phyloP scores from a whole-genome alignment of 2,888 invertebrate species.

The Diaperis boleti region DNA sequence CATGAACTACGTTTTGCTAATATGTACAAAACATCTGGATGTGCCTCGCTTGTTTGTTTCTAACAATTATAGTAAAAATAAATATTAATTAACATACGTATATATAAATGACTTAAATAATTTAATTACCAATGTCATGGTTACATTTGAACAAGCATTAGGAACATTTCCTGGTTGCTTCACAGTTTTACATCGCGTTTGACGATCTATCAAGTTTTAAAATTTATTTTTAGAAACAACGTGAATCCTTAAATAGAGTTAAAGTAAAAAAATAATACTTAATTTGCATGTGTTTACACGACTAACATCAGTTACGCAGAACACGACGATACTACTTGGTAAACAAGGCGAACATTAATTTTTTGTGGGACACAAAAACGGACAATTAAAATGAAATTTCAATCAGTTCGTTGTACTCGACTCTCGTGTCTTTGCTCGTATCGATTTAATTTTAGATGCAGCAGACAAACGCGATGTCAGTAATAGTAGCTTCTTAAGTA shows the following conservation, averaged over 20 bases:
- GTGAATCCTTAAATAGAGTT: neutral
- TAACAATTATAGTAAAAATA: too few species aligned
- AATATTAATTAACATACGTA: neutral
- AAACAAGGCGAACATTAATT: too few species aligned
- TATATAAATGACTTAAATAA: constrained; percentile 5
- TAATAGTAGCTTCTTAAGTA: neutral
- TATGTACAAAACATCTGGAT: too few species aligned
- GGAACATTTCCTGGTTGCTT: neutral
- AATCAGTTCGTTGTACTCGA: too few species aligned
- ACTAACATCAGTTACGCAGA: constrained; percentile 4
- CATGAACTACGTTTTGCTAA: too few species aligned
- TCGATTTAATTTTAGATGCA: too few species aligned
- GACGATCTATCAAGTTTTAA: too few species aligned
- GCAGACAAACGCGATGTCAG: neutral
- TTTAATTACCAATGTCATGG: constrained; percentile 24
- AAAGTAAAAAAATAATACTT: neutral
- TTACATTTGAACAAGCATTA: constrained; percentile 13
- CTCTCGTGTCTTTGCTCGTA: too few species aligned
- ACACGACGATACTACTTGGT: neutral
- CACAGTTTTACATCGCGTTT: neutral
- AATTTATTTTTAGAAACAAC: neutral
- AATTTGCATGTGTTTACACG: constrained; percentile 3
- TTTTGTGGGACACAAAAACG: too few species aligned
- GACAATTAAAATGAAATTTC: too few species aligned
- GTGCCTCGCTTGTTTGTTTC: too few species aligned